Percentiles rank a stretch among this genome's conserved stretches.
These are phyloP conservation scores for Lycodopsis pacificus DNA, from an alignment of 2,797 vertebrate genomes.

Conservation along the genomic window DNA sequence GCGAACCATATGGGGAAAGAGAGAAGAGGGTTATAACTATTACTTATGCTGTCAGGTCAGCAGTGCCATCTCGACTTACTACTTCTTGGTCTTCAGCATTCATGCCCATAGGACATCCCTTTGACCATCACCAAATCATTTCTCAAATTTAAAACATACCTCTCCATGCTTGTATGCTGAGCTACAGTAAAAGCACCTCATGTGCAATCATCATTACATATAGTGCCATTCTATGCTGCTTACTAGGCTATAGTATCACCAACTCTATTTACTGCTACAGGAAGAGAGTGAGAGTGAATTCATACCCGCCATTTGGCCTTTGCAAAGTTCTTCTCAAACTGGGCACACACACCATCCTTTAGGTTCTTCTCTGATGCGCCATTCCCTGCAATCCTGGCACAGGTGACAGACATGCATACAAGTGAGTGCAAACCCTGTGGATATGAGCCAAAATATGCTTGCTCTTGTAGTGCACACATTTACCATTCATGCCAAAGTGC, in stretches of 20 bases:
- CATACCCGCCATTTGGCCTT: constrained; percentile 93
- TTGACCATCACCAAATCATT: constrained; percentile 29
- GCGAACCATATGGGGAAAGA: constrained; percentile 84
- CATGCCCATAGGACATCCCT: constrained; percentile 46
- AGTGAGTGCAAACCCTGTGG: constrained; percentile 18
- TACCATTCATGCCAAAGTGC: constrained; percentile 90
- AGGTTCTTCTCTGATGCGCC: constrained; percentile 90
- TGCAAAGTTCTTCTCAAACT: constrained; percentile 93
- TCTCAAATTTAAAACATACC: constrained; percentile 37
- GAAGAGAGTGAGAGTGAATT: constrained; percentile 18
- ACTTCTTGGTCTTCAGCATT: constrained; percentile 52
- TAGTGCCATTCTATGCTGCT: constrained; percentile 26
- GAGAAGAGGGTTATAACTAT: constrained; percentile 83
- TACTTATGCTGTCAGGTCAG: constrained; percentile 68
- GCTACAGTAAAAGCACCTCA: constrained; percentile 28
- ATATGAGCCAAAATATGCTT: constrained; percentile 3
- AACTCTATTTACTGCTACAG: constrained; percentile 20
- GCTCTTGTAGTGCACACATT: constrained; percentile 19
- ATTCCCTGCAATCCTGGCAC: constrained; percentile 87
- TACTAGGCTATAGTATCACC: constrained; percentile 36
- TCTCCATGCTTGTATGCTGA: constrained; percentile 34
- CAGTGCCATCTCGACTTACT: constrained; percentile 52
- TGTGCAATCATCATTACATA: constrained; percentile 16
- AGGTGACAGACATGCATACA: constrained; percentile 31
- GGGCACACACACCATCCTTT: constrained; percentile 90